phyloP scores from a whole-genome alignment of 92 coral and sea anemone genomes.

The Phenganax stokvisi region DNA sequence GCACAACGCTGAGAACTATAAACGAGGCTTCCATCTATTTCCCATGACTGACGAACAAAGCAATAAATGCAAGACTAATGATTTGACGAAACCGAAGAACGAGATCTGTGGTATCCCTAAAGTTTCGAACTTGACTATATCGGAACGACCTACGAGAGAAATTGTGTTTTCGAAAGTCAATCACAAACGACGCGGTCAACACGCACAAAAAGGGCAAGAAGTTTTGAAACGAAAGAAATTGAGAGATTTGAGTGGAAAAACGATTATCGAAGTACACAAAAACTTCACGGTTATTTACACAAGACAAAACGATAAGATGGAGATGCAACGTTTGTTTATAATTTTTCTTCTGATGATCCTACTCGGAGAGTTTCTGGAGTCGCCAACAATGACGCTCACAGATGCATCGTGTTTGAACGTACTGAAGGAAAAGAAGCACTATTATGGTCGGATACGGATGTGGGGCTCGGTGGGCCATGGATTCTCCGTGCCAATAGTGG shows the following conservation, averaged over 20 bases:
- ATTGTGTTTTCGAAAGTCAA: not conserved
- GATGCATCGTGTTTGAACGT: slow-evolving; percentile 60
- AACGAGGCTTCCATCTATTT: slow-evolving; percentile 24
- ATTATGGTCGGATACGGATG: slow-evolving; percentile 53
- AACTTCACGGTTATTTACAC: slow-evolving; percentile 42
- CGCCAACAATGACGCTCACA: slow-evolving; percentile 62
- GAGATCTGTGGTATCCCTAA: slow-evolving; percentile 1
- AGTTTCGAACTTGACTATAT: not conserved
- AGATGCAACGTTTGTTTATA: slow-evolving; percentile 44
- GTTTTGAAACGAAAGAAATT: slow-evolving; percentile 19
- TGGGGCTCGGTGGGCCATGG: slow-evolving; percentile 66
- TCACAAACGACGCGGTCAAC: not conserved
- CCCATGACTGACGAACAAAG: slow-evolving; percentile 35
- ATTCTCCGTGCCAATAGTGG: slow-evolving; percentile 40
- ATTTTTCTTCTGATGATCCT: slow-evolving; percentile 48
- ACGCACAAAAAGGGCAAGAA: not conserved
- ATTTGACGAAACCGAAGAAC: not conserved
- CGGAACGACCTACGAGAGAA: not conserved
- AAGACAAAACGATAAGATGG: slow-evolving; percentile 41
- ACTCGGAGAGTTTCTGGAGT: slow-evolving; percentile 61
- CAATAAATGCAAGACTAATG: slow-evolving; percentile 31
- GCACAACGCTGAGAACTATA: slow-evolving; percentile 19
- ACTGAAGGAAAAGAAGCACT: slow-evolving; percentile 52
- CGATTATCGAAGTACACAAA: slow-evolving; percentile 16
- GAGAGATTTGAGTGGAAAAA: slow-evolving; percentile 23